These are phyloP conservation scores for Laupala kohalensis DNA, from an alignment of 1,140 invertebrate genomes.

Conservation along the genomic window DNA sequence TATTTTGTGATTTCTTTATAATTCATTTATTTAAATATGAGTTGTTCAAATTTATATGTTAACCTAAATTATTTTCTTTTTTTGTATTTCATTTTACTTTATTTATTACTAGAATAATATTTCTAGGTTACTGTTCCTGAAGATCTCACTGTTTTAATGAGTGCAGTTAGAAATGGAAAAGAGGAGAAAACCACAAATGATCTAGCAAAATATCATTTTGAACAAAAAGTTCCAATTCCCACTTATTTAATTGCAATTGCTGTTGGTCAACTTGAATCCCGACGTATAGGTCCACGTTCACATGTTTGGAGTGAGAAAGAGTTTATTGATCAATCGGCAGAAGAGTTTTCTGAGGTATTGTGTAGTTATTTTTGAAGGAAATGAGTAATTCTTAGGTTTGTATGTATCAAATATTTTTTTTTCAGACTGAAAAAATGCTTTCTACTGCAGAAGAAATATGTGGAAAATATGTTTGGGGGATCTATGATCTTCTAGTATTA, in stretches of 20 bases:
- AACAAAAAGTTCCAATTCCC: constrained; percentile 62
- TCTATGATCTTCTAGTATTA: constrained; percentile 81
- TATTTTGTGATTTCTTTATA: no score
- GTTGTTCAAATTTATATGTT: no score
- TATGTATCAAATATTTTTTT: neutral
- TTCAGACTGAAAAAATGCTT: constrained; percentile 68
- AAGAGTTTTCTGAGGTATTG: constrained; percentile 66
- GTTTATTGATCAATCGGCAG: constrained; percentile 67
- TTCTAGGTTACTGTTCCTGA: constrained; percentile 54
- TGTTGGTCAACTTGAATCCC: constrained; percentile 65
- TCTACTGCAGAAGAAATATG: constrained; percentile 67
- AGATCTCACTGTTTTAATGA: constrained; percentile 77
- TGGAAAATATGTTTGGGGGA: constrained; percentile 71
- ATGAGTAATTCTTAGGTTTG: neutral
- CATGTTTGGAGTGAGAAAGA: constrained; percentile 83
- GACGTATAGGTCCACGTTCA: constrained; percentile 61
- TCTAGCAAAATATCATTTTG: constrained; percentile 43
- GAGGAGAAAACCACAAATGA: constrained; percentile 25
- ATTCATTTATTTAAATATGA: no score
- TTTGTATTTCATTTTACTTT: no score
- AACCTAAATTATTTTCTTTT: no score
- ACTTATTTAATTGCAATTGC: constrained; percentile 76
- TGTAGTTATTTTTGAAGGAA: neutral
- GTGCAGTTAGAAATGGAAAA: constrained; percentile 55
- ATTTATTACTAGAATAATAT: no score